Percentiles rank a stretch among this genome's conserved stretches.
These are phyloP conservation scores for Rhabdornis inornatus DNA, from an alignment of 2,113 vertebrate species.

Conservation along the genomic window DNA sequence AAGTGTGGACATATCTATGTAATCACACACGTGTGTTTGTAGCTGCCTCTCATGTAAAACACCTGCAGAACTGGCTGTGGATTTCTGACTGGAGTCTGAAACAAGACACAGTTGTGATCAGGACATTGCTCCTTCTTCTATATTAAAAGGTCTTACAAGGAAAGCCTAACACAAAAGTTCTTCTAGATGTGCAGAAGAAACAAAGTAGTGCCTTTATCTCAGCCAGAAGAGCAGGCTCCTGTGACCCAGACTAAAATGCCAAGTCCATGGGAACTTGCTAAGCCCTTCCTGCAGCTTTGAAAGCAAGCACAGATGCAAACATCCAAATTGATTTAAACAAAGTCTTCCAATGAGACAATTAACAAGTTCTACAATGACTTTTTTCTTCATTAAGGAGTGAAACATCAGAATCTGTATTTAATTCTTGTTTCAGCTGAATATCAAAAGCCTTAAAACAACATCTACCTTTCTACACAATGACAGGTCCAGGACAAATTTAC, in stretches of 20 bases:
- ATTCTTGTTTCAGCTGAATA: background rate
- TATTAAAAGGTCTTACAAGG: background rate
- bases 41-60: background rate
- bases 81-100: background rate
- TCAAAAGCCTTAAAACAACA: background rate
- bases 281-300: background rate
- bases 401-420: background rate
- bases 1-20: background rate
- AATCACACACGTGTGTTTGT: background rate
- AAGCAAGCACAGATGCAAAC: background rate
- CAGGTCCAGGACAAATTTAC: background rate
- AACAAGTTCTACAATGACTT: background rate
- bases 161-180: background rate
- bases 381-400: background rate
- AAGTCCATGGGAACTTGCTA: accelerated
- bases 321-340: background rate
- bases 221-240: background rate
- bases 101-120: background rate
- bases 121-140: background rate
- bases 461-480: background rate
- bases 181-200: background rate
- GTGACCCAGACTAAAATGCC: background rate
- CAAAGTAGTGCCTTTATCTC: background rate
- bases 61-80: background rate
- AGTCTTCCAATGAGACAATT: background rate